These are phyloP conservation scores for Temnothorax rugatulus DNA, from an alignment of 2,888 invertebrate genomes.

Conservation along the genomic window DNA sequence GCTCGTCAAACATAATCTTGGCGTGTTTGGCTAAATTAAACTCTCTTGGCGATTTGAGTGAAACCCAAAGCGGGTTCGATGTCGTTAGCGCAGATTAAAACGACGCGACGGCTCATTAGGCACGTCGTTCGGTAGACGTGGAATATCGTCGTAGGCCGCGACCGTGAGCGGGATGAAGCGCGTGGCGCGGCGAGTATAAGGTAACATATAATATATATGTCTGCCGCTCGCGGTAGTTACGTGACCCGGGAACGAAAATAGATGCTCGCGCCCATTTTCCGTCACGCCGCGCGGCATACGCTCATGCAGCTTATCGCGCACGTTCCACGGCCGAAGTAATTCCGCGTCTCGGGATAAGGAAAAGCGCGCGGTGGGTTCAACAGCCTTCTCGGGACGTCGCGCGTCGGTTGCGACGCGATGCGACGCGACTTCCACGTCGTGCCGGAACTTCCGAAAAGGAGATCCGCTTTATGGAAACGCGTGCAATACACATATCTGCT, in stretches of 20 bases:
- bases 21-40: conserved; percentile 22
- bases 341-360: conserved; percentile 65
- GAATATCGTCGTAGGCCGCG: neutral
- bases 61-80: conserved; percentile 12
- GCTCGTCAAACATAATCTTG: conserved; percentile 34
- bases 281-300: conserved; percentile 69
- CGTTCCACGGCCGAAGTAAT: conserved; percentile 65
- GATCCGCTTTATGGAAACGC: conserved; percentile 31
- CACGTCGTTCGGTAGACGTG: conserved; percentile 13
- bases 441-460: conserved; percentile 26
- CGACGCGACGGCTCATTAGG: conserved; percentile 32
- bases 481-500: neutral
- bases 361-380: conserved; percentile 63
- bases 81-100: conserved; percentile 17
- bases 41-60: conserved; percentile 5
- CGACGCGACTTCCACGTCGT: conserved; percentile 33
- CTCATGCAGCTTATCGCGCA: conserved; percentile 57
- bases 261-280: conserved; percentile 75
- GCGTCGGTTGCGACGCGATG: conserved; percentile 2
- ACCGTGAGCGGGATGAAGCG: conserved; percentile 32
- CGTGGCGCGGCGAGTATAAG: neutral
- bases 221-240: conserved; percentile 69
- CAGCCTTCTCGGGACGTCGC: conserved; percentile 39
- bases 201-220: conserved; percentile 70
- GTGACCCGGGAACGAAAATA: conserved; percentile 76